Conservation (phyloP, 2,113 vertebrate species). For the Sylvicapra grimmia region DNA sequence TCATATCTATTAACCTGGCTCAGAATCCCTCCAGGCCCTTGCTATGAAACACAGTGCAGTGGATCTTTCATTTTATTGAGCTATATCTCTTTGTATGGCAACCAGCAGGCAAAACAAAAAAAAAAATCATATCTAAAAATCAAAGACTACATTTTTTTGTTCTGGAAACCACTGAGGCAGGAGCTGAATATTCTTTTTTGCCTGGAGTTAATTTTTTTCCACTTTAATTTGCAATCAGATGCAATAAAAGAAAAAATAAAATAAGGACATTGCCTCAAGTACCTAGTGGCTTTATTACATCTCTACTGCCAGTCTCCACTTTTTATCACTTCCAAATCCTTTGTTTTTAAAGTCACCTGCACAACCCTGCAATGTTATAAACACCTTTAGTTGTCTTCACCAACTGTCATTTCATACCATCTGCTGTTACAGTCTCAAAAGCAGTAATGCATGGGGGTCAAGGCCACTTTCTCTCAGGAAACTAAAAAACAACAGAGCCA, state of each 20-base stretch:
- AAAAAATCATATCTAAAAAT: slow-evolving; percentile 86
- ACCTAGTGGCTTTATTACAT: slow-evolving; percentile 82
- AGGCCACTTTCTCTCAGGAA: slow-evolving; percentile 72
- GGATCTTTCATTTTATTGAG: slow-evolving; percentile 89
- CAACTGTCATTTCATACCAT: slow-evolving; percentile 74
- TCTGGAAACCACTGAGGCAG: slow-evolving; percentile 76
- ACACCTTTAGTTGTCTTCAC: slow-evolving; percentile 70
- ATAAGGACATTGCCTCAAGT: slow-evolving; percentile 79
- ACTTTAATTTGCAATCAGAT: slow-evolving; percentile 90
- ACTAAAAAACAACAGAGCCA: slow-evolving; percentile 66
- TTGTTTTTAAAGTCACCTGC: slow-evolving; percentile 81
- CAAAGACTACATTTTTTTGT: slow-evolving; percentile 80
- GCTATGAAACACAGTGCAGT: slow-evolving; percentile 81
- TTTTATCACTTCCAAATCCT: slow-evolving; percentile 85
- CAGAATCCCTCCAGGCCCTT: slow-evolving; percentile 88
- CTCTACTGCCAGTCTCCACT: slow-evolving; percentile 81
- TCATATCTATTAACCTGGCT: slow-evolving; percentile 84
- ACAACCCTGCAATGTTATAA: slow-evolving; percentile 69
- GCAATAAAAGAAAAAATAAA: slow-evolving; percentile 75
- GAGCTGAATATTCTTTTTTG: slow-evolving; percentile 80
- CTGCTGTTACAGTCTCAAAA: slow-evolving; percentile 75
- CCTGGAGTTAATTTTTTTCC: slow-evolving; percentile 82
- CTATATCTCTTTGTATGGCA: slow-evolving; percentile 88
- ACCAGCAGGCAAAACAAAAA: slow-evolving; percentile 74
- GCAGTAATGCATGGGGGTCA: slow-evolving; percentile 76